Evolutionary conservation across 2,888 invertebrate genomes (phyloP).

Genomic region (Drosophila borborema): DNA sequence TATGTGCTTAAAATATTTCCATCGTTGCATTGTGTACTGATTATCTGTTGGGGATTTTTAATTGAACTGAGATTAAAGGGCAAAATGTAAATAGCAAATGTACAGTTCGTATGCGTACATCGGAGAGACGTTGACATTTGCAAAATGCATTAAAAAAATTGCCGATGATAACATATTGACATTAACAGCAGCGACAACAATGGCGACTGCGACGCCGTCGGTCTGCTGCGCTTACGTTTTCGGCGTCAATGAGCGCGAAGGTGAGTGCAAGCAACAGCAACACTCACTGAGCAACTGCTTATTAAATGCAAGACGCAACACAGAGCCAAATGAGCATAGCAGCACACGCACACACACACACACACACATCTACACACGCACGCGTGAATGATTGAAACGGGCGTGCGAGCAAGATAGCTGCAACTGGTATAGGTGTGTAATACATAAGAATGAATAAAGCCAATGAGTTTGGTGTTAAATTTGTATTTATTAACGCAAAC

Average conservation of each 20-base stretch:
- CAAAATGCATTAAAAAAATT: slow-evolving; percentile 34
- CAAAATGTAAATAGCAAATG: slow-evolving; percentile 24
- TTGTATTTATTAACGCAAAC: slow-evolving; percentile 3
- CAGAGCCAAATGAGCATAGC: slow-evolving; percentile 37
- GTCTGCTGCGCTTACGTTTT: slow-evolving; percentile 31
- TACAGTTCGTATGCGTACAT: slow-evolving; percentile 12
- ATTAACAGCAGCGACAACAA: slow-evolving; percentile 36
- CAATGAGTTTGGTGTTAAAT: not conserved
- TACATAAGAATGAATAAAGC: slow-evolving; percentile 21
- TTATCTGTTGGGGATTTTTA: slow-evolving; percentile 56
- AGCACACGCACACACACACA: slow-evolving; percentile 14
- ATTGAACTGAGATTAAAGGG: slow-evolving; percentile 65
- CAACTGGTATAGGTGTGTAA: slow-evolving; percentile 23
- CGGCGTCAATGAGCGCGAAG: slow-evolving; percentile 45
- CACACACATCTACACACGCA: slow-evolving; percentile 8
- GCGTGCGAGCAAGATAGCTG: slow-evolving; percentile 25
- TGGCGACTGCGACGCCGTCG: slow-evolving; percentile 13
- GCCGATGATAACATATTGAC: slow-evolving; percentile 70
- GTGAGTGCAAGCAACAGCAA: slow-evolving; percentile 23
- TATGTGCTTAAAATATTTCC: slow-evolving; percentile 44
- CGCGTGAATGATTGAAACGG: slow-evolving; percentile 21
- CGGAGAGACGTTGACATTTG: slow-evolving; percentile 55
- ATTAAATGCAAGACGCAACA: slow-evolving; percentile 44
- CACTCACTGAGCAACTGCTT: slow-evolving; percentile 29
- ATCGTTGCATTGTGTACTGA: slow-evolving; percentile 46